Base-by-base conservation (phyloP, 2,113 vertebrate genomes). In the Epinephelus lanceolatus region DNA sequence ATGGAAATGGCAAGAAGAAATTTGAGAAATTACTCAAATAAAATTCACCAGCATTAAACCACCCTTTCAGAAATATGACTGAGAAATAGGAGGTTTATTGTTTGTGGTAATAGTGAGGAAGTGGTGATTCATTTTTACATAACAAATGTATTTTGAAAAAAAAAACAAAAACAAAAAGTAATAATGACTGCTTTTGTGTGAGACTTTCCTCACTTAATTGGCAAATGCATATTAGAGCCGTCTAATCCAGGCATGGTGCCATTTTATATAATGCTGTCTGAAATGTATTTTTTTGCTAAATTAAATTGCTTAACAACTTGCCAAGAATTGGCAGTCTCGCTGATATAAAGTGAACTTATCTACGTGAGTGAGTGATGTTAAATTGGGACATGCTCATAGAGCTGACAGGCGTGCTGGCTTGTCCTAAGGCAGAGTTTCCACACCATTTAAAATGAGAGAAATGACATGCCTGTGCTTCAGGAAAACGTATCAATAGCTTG, bases 251-350 rank as follows among this genome's bases (percentile, higher is more conserved):
- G 65, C 78, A 14, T 2, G 6, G 49, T 71, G 79, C 83, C 53
- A 69, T 63, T 71, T 76, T 8, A 72, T 45, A 65, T 57, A 62
- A 33, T 45, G 19, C 51, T 19, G 14, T 62, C 21, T 27, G 6
- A 73, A 86, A 86, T 62, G 1, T 37, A 55, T 42, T 65, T 71
- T 59, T 71, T 59, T 59, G 45, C 5, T 4, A 25, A 78, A 78
- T 63, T 30, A 71, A 76, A 72, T 14, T 59, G 11, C 21, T 13
- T 1, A 37, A 37, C 25, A 55, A 40, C 57, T 55, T 55, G 42
- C 37, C 49, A 73, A 57, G 55, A 47, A 25, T 53, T 59, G 47
- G 25, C 40, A 62, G n/a, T 17, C n/a, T 30, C 13, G n/a, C 40
- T 69, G 56, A 55, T 23, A 11, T 9, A 56, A 15, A 12, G 37